phyloP scores from a whole-genome alignment of 2,797 vertebrate genomes.

The Notamacropus eugenii region DNA sequence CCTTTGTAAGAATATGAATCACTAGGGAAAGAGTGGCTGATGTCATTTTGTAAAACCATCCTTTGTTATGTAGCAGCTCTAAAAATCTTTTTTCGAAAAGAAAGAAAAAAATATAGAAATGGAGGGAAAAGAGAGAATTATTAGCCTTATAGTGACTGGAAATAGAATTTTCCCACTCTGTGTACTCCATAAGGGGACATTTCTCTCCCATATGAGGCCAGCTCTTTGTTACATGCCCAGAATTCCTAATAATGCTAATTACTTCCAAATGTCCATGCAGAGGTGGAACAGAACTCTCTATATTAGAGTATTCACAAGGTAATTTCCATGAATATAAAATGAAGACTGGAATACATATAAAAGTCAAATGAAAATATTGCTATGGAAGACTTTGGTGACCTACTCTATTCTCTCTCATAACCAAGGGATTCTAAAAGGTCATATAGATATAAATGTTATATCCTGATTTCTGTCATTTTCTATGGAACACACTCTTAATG shows the following conservation, averaged over 20 bases:
- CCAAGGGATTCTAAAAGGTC: neutral
- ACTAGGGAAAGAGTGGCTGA: slow-evolving; percentile 51
- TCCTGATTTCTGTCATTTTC: neutral
- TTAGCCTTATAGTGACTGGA: slow-evolving; percentile 56
- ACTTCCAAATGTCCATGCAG: slow-evolving; percentile 25
- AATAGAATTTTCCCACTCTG: slow-evolving; percentile 64
- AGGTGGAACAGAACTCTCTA: neutral
- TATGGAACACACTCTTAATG: neutral
- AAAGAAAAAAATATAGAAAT: neutral
- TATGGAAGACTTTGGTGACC: neutral
- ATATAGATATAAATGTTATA: neutral
- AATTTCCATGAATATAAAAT: slow-evolving; percentile 47
- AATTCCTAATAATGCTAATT: slow-evolving; percentile 52
- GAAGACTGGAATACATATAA: neutral
- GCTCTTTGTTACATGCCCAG: neutral
- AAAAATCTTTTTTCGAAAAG: slow-evolving; percentile 50
- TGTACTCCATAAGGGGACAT: slow-evolving; percentile 25
- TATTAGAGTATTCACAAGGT: slow-evolving; percentile 14
- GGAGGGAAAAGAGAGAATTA: slow-evolving; percentile 8
- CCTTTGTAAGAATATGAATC: slow-evolving; percentile 55
- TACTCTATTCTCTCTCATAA: neutral
- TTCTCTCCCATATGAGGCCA: slow-evolving; percentile 9
- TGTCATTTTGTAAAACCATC: slow-evolving; percentile 61
- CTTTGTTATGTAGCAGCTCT: neutral
- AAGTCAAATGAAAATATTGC: neutral